phyloP scores from a whole-genome alignment of 2,888 invertebrate species.

The Atherix ibis region DNA sequence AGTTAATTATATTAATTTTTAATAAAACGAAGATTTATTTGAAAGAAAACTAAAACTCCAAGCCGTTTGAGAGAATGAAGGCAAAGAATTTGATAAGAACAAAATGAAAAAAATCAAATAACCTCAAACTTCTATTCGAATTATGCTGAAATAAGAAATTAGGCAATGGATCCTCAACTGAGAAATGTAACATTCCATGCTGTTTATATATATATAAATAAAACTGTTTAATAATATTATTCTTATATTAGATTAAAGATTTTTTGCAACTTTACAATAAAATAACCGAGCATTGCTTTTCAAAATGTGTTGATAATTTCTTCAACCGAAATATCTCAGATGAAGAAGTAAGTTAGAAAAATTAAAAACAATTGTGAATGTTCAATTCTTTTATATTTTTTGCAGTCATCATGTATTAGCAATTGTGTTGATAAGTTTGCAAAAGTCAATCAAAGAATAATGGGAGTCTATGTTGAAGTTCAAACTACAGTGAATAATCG shows the following conservation, averaged over 20 bases:
- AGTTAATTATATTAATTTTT: too few species aligned
- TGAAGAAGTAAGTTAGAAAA: slow-evolving; percentile 8
- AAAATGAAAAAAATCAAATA: too few species aligned
- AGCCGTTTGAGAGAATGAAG: too few species aligned
- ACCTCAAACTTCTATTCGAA: too few species aligned
- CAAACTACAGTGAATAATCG: slow-evolving; percentile 27
- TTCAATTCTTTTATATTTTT: not conserved
- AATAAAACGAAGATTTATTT: too few species aligned
- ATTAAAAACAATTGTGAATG: not conserved
- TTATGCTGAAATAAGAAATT: not conserved
- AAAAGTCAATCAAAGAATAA: slow-evolving; percentile 29
- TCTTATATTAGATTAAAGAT: slow-evolving; percentile 30
- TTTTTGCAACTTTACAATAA: slow-evolving; percentile 31
- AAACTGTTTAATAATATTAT: slow-evolving; percentile 4
- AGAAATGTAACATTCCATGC: slow-evolving; percentile 7
- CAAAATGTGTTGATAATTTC: slow-evolving; percentile 27
- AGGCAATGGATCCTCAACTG: slow-evolving; percentile 9
- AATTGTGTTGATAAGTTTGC: slow-evolving; percentile 30
- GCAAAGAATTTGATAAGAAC: too few species aligned
- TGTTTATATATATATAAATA: not conserved
- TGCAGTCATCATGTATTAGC: slow-evolving; percentile 24
- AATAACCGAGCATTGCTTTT: slow-evolving; percentile 30
- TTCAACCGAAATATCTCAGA: slow-evolving; percentile 15
- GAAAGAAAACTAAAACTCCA: too few species aligned
- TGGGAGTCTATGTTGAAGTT: slow-evolving; percentile 30